Evolutionary conservation across 2,797 vertebrate species (phyloP).

Genomic region (Gobio occitaniae): DNA sequence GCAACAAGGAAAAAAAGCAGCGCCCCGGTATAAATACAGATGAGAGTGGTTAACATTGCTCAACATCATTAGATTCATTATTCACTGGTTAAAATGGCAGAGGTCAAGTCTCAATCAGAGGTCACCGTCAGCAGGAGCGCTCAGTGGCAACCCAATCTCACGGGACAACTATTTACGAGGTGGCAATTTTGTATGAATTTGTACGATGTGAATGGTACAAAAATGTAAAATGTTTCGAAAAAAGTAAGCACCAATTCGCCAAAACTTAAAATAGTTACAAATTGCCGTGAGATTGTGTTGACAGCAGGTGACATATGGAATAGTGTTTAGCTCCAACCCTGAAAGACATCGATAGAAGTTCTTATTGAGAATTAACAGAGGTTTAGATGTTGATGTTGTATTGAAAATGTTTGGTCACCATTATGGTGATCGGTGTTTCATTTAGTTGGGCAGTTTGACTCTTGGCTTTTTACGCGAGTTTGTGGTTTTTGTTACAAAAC

Average conservation of each 20-base stretch:
- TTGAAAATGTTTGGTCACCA: too few relatives aligned
- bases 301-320: not conserved
- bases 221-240: not conserved
- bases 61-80: conserved; percentile 55
- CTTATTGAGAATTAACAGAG: too few relatives aligned
- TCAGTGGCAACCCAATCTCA: not conserved
- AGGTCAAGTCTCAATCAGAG: conserved; percentile 34
- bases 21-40: not conserved
- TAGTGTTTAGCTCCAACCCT: not conserved
- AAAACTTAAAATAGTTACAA: not conserved
- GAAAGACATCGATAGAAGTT: too few relatives aligned
- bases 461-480: too few relatives aligned
- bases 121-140: conserved; percentile 36
- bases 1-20: not conserved
- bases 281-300: not conserved
- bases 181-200: not conserved
- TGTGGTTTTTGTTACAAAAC: too few relatives aligned
- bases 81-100: conserved; percentile 50
- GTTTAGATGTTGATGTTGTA: too few relatives aligned
- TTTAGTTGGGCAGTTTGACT: too few relatives aligned
- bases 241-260: not conserved
- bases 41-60: conserved; percentile 37
- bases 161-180: not conserved
- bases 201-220: not conserved
- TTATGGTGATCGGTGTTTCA: too few relatives aligned